phyloP scores from a whole-genome alignment of 2,888 invertebrate species.

The Trissonchulus sp. region DNA sequence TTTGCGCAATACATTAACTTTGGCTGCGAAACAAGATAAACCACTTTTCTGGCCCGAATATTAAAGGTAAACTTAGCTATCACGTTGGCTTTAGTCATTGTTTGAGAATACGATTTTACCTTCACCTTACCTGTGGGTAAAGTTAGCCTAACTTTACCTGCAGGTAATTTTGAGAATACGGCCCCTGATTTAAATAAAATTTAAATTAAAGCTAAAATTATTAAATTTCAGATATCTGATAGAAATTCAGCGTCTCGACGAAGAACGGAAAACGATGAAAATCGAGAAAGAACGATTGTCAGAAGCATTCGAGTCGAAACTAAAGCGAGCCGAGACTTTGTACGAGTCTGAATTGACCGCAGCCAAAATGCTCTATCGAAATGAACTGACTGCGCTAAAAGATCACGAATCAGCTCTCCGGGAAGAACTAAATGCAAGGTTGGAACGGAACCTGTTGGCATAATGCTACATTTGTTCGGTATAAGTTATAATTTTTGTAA shows the following conservation, averaged over 20 bases:
- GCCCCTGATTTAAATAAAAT: too few relatives aligned
- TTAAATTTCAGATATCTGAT: slow-evolving; percentile 46
- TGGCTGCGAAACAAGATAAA: too few relatives aligned
- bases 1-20: too few relatives aligned
- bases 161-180: too few relatives aligned
- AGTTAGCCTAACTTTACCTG: too few relatives aligned
- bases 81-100: too few relatives aligned
- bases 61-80: too few relatives aligned
- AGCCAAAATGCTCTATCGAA: slow-evolving; percentile 48
- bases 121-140: too few relatives aligned
- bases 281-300: slow-evolving; percentile 50
- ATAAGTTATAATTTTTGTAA: too few relatives aligned
- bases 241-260: slow-evolving; percentile 50
- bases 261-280: slow-evolving; percentile 48
- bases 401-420: slow-evolving; percentile 50
- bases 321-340: slow-evolving; percentile 47
- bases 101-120: too few relatives aligned
- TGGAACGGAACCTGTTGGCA: background rate
- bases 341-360: slow-evolving; percentile 50
- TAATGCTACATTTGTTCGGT: background rate
- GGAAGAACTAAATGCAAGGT: slow-evolving; percentile 47
- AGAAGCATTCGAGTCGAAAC: slow-evolving; percentile 50
- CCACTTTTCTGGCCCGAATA: too few relatives aligned
- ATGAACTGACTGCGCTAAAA: slow-evolving; percentile 48
- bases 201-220: background rate